Evolutionary conservation across 2,797 vertebrate species (phyloP).

Genomic region (Orientallactaga sibirica): DNA sequence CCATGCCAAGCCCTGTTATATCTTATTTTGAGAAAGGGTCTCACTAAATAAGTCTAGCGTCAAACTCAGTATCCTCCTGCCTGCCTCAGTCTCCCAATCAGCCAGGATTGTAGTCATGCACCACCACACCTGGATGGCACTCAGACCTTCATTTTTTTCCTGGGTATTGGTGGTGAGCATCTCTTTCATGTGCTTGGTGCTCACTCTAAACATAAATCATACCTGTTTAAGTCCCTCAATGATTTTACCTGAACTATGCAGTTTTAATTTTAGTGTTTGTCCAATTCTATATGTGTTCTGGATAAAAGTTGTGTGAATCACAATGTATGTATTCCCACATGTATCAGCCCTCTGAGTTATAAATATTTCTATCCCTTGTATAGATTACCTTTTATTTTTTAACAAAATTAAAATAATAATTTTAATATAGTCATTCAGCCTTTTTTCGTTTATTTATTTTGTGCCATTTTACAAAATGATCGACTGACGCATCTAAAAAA

Average conservation of each 20-base stretch:
- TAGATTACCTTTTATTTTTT: not conserved
- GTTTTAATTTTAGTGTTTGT: not conserved
- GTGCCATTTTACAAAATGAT: not conserved
- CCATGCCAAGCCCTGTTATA: not conserved
- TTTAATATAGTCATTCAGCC: slow-evolving; percentile 5
- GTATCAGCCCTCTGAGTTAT: not conserved
- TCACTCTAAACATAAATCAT: not conserved
- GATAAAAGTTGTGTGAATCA: not conserved
- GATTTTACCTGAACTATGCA: not conserved
- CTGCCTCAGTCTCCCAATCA: not conserved
- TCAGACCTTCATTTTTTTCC: not conserved
- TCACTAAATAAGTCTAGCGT: not conserved
- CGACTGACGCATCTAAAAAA: not conserved
- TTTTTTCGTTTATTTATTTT: not conserved
- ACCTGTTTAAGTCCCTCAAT: not conserved
- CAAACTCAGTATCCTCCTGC: not conserved
- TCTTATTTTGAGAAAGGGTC: not conserved
- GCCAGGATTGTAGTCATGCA: too few species aligned
- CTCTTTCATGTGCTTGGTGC: not conserved
- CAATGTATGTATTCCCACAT: not conserved
- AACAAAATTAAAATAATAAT: not conserved
- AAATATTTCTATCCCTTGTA: not conserved
- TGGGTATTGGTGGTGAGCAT: not conserved
- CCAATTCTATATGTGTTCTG: not conserved
- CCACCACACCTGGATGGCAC: not conserved